Base-by-base conservation (phyloP, 37 sponge, comb jelly and placozoan genomes). In the Geodia barretti region DNA sequence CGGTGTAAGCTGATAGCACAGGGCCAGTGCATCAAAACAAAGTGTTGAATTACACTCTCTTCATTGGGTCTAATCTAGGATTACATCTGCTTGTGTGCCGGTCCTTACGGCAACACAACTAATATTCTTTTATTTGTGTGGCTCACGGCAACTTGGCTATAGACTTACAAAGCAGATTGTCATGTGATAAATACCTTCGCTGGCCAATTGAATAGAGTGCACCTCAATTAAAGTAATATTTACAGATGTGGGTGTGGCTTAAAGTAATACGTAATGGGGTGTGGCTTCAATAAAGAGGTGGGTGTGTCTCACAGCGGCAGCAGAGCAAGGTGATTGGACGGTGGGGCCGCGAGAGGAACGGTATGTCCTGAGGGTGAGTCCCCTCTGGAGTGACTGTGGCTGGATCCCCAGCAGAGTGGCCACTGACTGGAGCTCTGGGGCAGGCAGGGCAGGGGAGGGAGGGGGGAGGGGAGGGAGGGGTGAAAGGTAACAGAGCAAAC, bases 341-440 rank as follows among this genome's bases (percentile, higher is more conserved):
- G 75, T 31, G 42, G 85, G 69, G 42, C 94, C 94, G 23, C 84
- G 62, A 3, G 62, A 60, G 68, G 87, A 85, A 59, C 76, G 31
- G 79, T 92, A 85, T 11, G 94, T 93, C 28, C 94, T 66, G 54
- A 79, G 64, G 7, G 94, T 83, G 38, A 93, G 88, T 17, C 91
- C 90, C 60, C 80, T 60, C 63, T 90, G 88, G n/a, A 93, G 78
- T 1, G 54, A 35, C 0, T 36, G 26, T 5, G 69, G 58, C 32
- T 84, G 71, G 34, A 93, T 80, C 8, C 94, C 94, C 41, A 93
- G 58, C 25, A 90, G 42, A 31, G 65, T n/a, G 8, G 81, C 87
- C 54, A 90, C 75, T 24, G 87, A 68, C 7, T 63, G 61, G 62
- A 93, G 72, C 47, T 89, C 94, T 90, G 59, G 0, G 39, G 34